These are phyloP conservation scores for Campaea margaritaria DNA, from an alignment of 2,888 invertebrate species.

Conservation along the genomic window DNA sequence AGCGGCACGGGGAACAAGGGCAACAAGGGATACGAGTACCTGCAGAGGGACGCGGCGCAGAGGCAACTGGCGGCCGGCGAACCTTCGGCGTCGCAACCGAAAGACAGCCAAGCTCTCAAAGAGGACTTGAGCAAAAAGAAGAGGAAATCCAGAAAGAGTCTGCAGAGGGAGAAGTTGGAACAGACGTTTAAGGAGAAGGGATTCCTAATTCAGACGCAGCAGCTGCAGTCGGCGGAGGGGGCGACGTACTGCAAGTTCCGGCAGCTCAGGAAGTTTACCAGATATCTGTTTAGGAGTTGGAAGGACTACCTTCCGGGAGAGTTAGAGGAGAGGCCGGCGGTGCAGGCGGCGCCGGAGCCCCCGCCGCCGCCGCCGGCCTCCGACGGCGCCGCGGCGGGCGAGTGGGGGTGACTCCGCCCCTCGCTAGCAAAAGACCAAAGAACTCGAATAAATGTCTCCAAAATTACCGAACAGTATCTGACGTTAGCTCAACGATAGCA, in stretches of 20 bases:
- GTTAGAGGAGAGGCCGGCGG: conserved; percentile 68
- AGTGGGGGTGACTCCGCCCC: conserved; percentile 58
- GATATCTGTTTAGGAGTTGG: conserved; percentile 96
- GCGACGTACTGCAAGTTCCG: conserved; percentile 97
- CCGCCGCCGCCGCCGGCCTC: conserved; percentile 34
- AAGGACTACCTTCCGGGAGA: conserved; percentile 95
- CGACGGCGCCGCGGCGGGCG: conserved; percentile 51
- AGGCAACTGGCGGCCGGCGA: conserved; percentile 53
- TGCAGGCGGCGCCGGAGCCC: conserved; percentile 31
- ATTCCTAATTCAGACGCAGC: conserved; percentile 96
- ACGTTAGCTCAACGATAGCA: conserved; percentile 27
- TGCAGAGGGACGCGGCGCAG: conserved; percentile 89
- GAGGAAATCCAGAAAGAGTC: conserved; percentile 91
- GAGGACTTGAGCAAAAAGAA: conserved; percentile 85
- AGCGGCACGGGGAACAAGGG: conserved; percentile 94
- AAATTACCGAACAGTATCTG: conserved; percentile 33
- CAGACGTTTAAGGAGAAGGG: conserved; percentile 97
- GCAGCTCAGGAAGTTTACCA: conserved; percentile 95
- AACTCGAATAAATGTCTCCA: conserved; percentile 27
- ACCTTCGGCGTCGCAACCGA: conserved; percentile 51
- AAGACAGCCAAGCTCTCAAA: conserved; percentile 47
- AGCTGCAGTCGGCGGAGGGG: conserved; percentile 95
- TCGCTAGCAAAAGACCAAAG: conserved; percentile 29
- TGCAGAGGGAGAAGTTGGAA: conserved; percentile 94
- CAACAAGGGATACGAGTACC: conserved; percentile 92